phyloP scores from a whole-genome alignment of 2,888 invertebrate species.

The Athripsodes cinereus region DNA sequence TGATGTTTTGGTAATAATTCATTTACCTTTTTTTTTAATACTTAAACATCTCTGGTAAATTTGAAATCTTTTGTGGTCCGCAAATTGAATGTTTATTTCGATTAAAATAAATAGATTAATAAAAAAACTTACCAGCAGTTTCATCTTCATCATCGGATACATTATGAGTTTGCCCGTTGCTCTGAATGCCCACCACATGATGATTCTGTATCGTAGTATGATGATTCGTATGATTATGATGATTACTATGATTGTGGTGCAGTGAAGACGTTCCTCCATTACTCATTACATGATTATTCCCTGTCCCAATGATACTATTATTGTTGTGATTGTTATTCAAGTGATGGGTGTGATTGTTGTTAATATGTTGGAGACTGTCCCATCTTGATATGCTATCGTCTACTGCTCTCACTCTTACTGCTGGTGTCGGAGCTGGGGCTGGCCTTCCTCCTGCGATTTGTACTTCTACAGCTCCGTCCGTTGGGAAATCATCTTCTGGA shows the following conservation, averaged over 20 bases:
- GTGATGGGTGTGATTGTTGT: slow-evolving; percentile 3
- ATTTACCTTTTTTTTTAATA: no score
- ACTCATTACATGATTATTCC: not conserved
- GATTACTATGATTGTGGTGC: not conserved
- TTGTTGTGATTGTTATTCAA: slow-evolving; percentile 8
- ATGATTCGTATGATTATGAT: not conserved
- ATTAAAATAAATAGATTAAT: no score
- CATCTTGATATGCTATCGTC: slow-evolving; percentile 71
- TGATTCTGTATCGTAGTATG: not conserved
- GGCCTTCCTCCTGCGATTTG: slow-evolving; percentile 62
- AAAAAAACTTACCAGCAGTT: slow-evolving; percentile 5
- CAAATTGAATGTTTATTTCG: no score
- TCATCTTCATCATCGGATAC: slow-evolving; percentile 18
- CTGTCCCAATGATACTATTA: not conserved
- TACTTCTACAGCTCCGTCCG: slow-evolving; percentile 77
- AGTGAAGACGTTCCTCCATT: not conserved
- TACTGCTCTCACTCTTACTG: slow-evolving; percentile 60
- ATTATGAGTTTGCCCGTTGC: slow-evolving; percentile 3
- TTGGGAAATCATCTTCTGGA: slow-evolving; percentile 76
- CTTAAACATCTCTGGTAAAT: no score
- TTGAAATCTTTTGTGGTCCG: no score
- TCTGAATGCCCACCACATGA: not conserved
- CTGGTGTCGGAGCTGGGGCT: slow-evolving; percentile 64
- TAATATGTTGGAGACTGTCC: slow-evolving; percentile 68
- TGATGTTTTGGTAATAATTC: no score